Conservation (phyloP, 1,140 invertebrate genomes). For the Caligus rogercresseyi region DNA sequence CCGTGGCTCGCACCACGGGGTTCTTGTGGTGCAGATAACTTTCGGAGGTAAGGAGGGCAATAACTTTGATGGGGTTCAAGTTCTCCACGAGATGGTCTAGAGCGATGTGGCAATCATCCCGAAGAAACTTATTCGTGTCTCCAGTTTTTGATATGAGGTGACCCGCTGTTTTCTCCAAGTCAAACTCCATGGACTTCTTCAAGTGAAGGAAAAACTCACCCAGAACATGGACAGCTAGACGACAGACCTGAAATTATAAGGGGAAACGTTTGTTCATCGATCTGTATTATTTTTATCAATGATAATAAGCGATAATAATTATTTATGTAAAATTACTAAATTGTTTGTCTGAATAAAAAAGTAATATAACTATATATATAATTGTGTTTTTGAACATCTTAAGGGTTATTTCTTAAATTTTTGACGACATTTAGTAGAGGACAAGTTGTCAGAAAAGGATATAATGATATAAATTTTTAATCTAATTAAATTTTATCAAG, state of each 20-base stretch:
- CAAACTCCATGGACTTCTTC: constrained; percentile 33
- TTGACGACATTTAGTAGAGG: too few relatives aligned
- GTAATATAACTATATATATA: too few relatives aligned
- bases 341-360: too few relatives aligned
- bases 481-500: too few relatives aligned
- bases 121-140: constrained; percentile 77
- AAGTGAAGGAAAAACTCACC: constrained; percentile 8
- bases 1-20: constrained; percentile 54
- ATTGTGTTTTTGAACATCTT: too few relatives aligned
- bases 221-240: constrained; percentile 19
- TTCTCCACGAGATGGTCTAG: constrained; percentile 57
- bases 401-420: too few relatives aligned
- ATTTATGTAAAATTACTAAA: too few relatives aligned
- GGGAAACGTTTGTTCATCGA: too few relatives aligned
- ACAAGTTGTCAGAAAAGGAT: too few relatives aligned
- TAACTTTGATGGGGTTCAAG: constrained; percentile 39
- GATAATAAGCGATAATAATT: too few relatives aligned
- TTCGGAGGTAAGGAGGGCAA: constrained; percentile 39
- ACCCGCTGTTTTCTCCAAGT: constrained; percentile 62
- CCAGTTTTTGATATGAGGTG: constrained; percentile 65
- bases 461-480: too few relatives aligned
- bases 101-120: constrained; percentile 64
- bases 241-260: constrained; percentile 1
- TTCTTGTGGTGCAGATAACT: constrained; percentile 56
- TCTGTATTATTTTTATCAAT: too few relatives aligned